Evolutionary conservation across 2,888 invertebrate genomes (phyloP), one percentile per base, ranked within the genome.

Genomic region (Heliothis peltigera): DNA sequence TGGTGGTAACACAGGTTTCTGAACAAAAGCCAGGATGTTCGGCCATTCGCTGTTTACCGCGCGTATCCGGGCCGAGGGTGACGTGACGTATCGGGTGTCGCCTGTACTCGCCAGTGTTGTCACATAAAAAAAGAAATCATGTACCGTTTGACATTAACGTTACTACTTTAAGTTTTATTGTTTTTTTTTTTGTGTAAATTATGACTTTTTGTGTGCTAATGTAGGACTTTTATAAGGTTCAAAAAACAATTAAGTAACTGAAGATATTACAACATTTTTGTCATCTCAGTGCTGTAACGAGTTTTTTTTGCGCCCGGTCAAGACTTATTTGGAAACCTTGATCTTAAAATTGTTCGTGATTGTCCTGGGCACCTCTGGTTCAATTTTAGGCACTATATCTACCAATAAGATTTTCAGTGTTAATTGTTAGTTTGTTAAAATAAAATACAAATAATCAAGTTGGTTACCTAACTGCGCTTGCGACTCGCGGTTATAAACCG

Each of bases 21-120:
- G 67, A 77, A 85, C 85, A 85, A 85, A 84, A 76, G 77, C 78
- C 85, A 85, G 86, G 84, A 85, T 84, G 84, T 82, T 82, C 80
- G 81, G 75, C 56, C 64, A 74, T 77, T 77, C 64, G 67, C 68
- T 81, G 84, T 77, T 83, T 82, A 81, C 85, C 77, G 81, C 80
- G 84, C 81, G 81, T 84, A 82, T 87, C 86, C 86, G 86, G 79
- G 72, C 69, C 79, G 76, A 80, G 79, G 79, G 74, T 71, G 55
- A 78, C 74, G 54, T 71, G 62, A 80, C 77, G 76, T 75, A 80
- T 84, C 80, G 70, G 63, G 67, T 85, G 81, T 76, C 67, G 22
- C 15, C 39, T 39, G 39, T 39, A 12, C 39, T 17, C 42, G 39
- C 77, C 74, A 70, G 69, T 80, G 70, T 75, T 70, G 77, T 58